phyloP scores from a whole-genome alignment of 2,888 invertebrate genomes.

The Drosophila rubida region DNA sequence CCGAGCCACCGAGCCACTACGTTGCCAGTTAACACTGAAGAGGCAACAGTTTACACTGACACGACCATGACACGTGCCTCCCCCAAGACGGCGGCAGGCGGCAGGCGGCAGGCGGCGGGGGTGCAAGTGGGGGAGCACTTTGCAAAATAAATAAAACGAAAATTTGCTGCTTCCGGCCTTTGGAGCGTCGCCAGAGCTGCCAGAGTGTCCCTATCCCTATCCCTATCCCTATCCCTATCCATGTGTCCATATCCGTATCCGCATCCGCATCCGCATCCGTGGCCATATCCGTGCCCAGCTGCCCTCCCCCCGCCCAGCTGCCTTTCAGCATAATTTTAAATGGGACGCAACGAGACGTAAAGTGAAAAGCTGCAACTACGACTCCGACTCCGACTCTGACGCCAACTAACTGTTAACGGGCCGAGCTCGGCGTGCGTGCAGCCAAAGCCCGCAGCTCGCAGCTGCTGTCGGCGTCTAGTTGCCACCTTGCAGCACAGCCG shows the following conservation, averaged over 20 bases:
- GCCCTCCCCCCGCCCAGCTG: not conserved
- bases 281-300: not conserved
- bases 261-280: slow-evolving; percentile 66
- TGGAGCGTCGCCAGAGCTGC: slow-evolving; percentile 46
- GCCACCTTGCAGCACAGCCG: not conserved
- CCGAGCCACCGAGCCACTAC: slow-evolving; percentile 20
- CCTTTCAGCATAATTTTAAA: slow-evolving; percentile 74
- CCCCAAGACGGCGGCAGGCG: slow-evolving; percentile 1
- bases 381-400: not conserved
- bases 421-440: slow-evolving; percentile 54
- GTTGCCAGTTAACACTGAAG: slow-evolving; percentile 24
- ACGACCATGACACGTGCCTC: slow-evolving; percentile 49
- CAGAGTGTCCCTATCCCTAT: slow-evolving; percentile 40
- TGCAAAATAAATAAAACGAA: slow-evolving; percentile 80
- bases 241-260: slow-evolving; percentile 55
- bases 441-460: slow-evolving; percentile 4
- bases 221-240: slow-evolving; percentile 63
- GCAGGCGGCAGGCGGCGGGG: not conserved
- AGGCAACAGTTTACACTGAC: slow-evolving; percentile 41
- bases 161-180: slow-evolving; percentile 78
- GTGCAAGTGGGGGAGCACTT: slow-evolving; percentile 72
- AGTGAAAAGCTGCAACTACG: slow-evolving; percentile 71
- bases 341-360: slow-evolving; percentile 80
- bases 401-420: slow-evolving; percentile 77
- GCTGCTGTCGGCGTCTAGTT: not conserved